Conservation (phyloP, 2,797 vertebrate genomes). For the Echeneis naucrates region DNA sequence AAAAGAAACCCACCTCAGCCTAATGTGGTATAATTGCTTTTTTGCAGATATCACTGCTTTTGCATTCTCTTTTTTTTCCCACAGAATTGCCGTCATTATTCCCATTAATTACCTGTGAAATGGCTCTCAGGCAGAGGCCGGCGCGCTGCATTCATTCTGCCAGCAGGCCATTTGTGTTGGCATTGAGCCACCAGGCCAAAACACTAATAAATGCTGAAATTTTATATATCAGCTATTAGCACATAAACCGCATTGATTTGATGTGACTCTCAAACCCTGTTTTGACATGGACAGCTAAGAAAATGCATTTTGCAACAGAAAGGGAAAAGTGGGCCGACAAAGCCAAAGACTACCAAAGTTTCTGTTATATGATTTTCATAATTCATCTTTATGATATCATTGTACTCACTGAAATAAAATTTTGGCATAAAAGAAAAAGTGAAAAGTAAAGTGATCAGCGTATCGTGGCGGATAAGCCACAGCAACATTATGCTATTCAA, state of each 20-base stretch:
- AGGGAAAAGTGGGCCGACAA: too few relatives aligned
- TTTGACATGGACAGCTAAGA: not conserved
- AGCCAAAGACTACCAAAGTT: not conserved
- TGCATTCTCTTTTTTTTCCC: constrained; percentile 32
- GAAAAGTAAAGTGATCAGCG: too few relatives aligned
- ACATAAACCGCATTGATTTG: constrained; percentile 25
- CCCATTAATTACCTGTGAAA: constrained; percentile 87
- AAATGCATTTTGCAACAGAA: too few relatives aligned
- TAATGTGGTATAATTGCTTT: constrained; percentile 25
- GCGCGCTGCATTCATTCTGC: constrained; percentile 50
- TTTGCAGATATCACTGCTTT: constrained; percentile 48
- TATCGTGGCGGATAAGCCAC: not conserved
- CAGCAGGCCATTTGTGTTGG: constrained; percentile 65
- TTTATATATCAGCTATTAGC: constrained; percentile 47
- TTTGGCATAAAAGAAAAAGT: too few relatives aligned
- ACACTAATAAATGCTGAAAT: constrained; percentile 40
- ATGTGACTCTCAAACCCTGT: constrained; percentile 15
- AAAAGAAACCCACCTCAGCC: not conserved
- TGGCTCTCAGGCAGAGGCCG: constrained; percentile 68
- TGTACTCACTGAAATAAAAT: too few relatives aligned
- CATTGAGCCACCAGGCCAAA: constrained; percentile 40
- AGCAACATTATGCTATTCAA: not conserved
- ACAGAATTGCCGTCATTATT: constrained; percentile 79
- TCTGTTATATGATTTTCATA: not conserved
- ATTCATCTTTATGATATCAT: not conserved